A percentile compares a stretch with the other conserved stretches of the same genome.
phyloP scores from a whole-genome alignment of 2,888 invertebrate species.

The Stenotaenia linearis region DNA sequence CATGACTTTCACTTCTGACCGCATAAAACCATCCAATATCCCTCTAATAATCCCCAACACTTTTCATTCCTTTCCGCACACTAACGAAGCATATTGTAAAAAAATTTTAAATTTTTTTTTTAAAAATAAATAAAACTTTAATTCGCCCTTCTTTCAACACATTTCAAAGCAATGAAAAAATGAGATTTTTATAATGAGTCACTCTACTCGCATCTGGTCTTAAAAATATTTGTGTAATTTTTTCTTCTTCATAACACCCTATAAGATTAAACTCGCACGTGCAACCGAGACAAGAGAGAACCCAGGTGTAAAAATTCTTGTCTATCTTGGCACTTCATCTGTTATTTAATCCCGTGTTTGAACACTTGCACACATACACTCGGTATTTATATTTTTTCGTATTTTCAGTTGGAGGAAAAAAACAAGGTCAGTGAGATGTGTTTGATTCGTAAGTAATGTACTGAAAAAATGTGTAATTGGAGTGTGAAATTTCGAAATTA shows the following conservation, averaged over 20 bases:
- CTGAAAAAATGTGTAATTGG: too few relatives aligned
- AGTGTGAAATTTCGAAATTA: too few relatives aligned
- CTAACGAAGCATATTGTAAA: background rate
- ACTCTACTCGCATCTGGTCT: background rate
- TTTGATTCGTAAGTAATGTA: too few relatives aligned
- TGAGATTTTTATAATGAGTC: background rate
- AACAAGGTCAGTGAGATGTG: too few relatives aligned
- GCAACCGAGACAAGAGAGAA: background rate
- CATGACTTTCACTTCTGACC: constrained; percentile 5
- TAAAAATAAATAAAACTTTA: background rate
- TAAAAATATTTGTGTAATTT: background rate
- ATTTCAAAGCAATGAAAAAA: background rate
- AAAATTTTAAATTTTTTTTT: background rate
- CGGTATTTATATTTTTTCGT: background rate
- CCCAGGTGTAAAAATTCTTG: constrained; percentile 6
- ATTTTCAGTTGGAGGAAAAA: too few relatives aligned
- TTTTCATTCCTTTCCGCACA: background rate
- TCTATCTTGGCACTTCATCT: constrained; percentile 19
- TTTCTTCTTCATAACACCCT: background rate
- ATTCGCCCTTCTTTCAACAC: background rate
- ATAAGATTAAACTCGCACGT: background rate
- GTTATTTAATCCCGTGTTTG: constrained; percentile 2
- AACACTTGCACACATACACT: background rate
- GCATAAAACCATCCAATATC: background rate
- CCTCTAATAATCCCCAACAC: background rate